These are phyloP conservation scores for Crotophaga sulcirostris DNA, from an alignment of 2,113 vertebrate genomes.

Conservation along the genomic window DNA sequence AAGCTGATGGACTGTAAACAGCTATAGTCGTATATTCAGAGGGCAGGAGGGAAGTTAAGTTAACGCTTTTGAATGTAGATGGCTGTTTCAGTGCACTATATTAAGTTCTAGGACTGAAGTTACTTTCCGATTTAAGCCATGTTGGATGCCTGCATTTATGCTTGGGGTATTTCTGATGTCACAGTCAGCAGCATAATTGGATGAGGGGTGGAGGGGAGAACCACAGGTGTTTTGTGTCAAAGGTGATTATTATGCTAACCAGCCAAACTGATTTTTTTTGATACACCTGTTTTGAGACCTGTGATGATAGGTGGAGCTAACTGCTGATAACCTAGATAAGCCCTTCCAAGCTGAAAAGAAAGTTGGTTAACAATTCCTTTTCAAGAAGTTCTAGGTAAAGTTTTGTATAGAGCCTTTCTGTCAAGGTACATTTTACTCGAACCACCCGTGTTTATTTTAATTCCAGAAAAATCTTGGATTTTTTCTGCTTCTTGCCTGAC, in stretches of 20 bases:
- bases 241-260: not conserved
- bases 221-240: not conserved
- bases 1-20: not conserved
- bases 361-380: no score
- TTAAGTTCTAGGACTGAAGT: not conserved
- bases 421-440: not conserved
- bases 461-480: not conserved
- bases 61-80: not conserved
- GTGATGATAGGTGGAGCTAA: not conserved
- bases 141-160: not conserved
- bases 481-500: not conserved
- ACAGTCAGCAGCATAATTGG: not conserved
- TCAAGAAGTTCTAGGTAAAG: no score
- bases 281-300: not conserved
- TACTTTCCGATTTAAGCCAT: not conserved
- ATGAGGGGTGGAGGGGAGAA: rapidly evolving
- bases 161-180: not conserved
- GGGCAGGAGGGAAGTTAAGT: not conserved
- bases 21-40: not conserved
- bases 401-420: not conserved
- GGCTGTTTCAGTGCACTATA: not conserved
- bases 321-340: not conserved
- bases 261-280: not conserved
- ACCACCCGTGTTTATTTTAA: not conserved
- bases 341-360: not conserved